Percentiles rank a stretch among this genome's conserved stretches.
These are phyloP conservation scores for Mungos mungo DNA, from an alignment of 2,113 vertebrate genomes.

Conservation along the genomic window DNA sequence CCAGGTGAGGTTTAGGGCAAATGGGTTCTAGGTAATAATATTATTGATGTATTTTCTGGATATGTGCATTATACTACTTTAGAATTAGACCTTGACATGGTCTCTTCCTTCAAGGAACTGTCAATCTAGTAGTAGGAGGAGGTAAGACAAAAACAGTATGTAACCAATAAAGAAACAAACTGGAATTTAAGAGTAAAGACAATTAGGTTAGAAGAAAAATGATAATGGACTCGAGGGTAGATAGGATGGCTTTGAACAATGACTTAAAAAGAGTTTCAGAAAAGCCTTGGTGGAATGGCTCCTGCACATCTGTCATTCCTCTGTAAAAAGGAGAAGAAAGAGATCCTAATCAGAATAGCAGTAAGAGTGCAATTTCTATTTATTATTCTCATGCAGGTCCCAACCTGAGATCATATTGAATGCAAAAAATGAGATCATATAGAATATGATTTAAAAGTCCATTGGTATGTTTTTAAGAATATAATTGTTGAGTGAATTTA, in stretches of 20 bases:
- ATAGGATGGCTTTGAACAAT: neutral
- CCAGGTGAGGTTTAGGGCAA: neutral
- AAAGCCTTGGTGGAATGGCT: neutral
- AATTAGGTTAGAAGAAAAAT: conserved; percentile 22
- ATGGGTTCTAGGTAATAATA: conserved; percentile 17
- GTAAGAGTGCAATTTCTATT: conserved; percentile 4
- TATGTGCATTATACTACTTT: conserved; percentile 36
- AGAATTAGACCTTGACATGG: neutral
- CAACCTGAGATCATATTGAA: neutral
- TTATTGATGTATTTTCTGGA: conserved; percentile 24
- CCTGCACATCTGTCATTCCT: neutral
- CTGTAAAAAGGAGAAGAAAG: neutral
- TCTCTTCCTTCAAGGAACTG: conserved; percentile 8
- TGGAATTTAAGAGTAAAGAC: conserved; percentile 13
- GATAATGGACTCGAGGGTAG: neutral
- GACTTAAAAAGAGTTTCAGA: conserved; percentile 9
- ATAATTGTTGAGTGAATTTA: conserved; percentile 5
- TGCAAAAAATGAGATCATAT: neutral
- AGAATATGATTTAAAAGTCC: conserved; percentile 20
- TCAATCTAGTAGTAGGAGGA: neutral
- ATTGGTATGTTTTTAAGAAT: conserved; percentile 19
- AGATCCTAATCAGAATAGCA: conserved; percentile 20
- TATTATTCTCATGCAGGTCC: conserved; percentile 25
- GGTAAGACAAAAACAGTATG: neutral
- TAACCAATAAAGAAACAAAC: neutral